phyloP scores from a whole-genome alignment of 2,888 invertebrate species.

The Drosophila setosimentum region DNA sequence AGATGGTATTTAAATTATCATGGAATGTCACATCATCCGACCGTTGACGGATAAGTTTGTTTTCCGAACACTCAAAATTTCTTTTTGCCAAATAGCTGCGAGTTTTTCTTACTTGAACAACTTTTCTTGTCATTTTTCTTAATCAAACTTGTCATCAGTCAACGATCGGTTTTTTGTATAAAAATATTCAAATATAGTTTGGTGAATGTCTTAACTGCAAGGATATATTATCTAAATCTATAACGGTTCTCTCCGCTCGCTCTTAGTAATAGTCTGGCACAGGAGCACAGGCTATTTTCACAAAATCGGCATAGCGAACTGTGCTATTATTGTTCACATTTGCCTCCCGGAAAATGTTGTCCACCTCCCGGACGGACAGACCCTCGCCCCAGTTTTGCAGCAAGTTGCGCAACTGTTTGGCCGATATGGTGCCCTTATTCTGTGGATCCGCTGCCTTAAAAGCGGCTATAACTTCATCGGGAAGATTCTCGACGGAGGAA shows the following conservation, averaged over 20 bases:
- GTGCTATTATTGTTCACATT: slow-evolving; percentile 92
- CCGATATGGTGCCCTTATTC: slow-evolving; percentile 91
- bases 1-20: neutral
- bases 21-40: neutral
- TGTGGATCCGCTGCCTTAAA: slow-evolving; percentile 94
- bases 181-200: neutral
- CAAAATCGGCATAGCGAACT: slow-evolving; percentile 96
- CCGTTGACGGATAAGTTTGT: neutral
- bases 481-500: slow-evolving; percentile 87
- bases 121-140: neutral
- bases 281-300: slow-evolving; percentile 96
- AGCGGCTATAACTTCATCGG: slow-evolving; percentile 92
- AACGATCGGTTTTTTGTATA: neutral
- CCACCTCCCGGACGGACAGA: slow-evolving; percentile 91
- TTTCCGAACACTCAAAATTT: neutral
- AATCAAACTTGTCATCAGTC: neutral
- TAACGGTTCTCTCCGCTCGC: neutral
- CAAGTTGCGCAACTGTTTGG: slow-evolving; percentile 93
- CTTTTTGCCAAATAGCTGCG: neutral
- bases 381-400: slow-evolving; percentile 97
- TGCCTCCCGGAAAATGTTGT: slow-evolving; percentile 96
- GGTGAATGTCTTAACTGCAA: neutral
- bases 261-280: slow-evolving; percentile 95
- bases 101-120: neutral
- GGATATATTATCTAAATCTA: neutral